Conservation (phyloP, 2,113 vertebrate species). For the Psittacus erithacus region DNA sequence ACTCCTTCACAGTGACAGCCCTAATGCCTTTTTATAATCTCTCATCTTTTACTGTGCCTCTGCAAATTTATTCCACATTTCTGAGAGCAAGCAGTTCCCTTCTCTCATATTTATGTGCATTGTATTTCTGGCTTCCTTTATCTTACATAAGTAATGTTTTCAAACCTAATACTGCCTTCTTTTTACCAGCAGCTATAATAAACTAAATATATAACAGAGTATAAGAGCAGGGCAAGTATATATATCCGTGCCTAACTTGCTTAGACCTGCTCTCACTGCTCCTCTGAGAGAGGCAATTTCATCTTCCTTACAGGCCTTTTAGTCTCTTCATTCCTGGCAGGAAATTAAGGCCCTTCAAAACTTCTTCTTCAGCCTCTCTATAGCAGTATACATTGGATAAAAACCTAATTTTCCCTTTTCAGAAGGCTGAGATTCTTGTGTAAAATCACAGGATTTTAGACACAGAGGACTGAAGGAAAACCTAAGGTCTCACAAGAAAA, state of each 20-base stretch:
- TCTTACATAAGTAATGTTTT: not conserved
- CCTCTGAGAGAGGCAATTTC: not conserved
- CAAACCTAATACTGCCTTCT: not conserved
- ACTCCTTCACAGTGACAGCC: constrained; percentile 14
- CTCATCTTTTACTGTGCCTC: constrained; percentile 28
- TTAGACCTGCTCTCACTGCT: not conserved
- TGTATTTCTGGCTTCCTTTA: not conserved
- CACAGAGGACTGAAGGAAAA: not conserved
- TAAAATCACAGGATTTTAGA: not conserved
- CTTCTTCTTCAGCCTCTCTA: not conserved
- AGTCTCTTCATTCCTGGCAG: not conserved
- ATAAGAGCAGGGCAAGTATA: not conserved
- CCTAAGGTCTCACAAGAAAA: not conserved
- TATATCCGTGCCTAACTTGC: not conserved
- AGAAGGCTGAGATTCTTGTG: not conserved
- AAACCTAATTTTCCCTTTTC: not conserved
- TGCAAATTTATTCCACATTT: constrained; percentile 33
- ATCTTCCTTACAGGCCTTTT: not conserved
- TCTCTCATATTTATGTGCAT: not conserved
- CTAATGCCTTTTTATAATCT: constrained; percentile 36
- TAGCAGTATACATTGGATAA: not conserved
- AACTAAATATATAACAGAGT: not conserved
- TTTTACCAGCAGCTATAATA: constrained; percentile 15
- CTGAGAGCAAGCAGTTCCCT: not conserved
- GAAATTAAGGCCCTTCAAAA: not conserved